A percentile compares a stretch with the other conserved stretches of the same genome.
These are phyloP conservation scores for Scolanthus callimorphus DNA, from an alignment of 92 coral and sea anemone species.

Conservation along the genomic window DNA sequence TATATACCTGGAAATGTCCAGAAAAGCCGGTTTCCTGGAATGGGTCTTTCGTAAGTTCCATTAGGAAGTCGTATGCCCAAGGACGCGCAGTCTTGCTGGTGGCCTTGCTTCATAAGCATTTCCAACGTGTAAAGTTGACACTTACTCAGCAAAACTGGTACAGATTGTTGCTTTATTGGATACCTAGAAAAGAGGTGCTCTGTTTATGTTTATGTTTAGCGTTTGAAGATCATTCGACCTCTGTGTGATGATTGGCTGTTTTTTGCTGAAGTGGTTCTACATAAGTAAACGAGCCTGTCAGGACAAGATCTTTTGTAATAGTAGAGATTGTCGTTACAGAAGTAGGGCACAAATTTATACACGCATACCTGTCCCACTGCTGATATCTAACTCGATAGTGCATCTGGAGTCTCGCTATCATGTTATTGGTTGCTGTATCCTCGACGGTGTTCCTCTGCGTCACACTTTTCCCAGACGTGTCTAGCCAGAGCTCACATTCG, in stretches of 20 bases:
- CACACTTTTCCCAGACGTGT: neutral
- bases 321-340: too few species aligned
- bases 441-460: neutral
- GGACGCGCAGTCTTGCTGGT: slow-evolving; percentile 43
- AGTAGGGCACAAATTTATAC: too few species aligned
- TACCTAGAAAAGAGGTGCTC: too few species aligned
- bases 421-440: slow-evolving; percentile 15
- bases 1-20: slow-evolving; percentile 71
- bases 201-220: too few species aligned
- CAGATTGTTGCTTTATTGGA: slow-evolving; percentile 35
- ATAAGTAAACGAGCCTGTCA: neutral
- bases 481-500: slow-evolving; percentile 11
- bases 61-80: slow-evolving; percentile 69
- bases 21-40: slow-evolving; percentile 28
- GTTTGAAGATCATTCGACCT: too few species aligned
- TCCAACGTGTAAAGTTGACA: slow-evolving; percentile 54
- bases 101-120: slow-evolving; percentile 45
- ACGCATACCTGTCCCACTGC: slow-evolving; percentile 58
- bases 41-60: slow-evolving; percentile 69
- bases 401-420: slow-evolving; percentile 4
- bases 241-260: too few species aligned
- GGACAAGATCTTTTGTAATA: too few species aligned
- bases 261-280: too few species aligned
- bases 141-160: slow-evolving; percentile 42
- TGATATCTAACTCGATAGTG: slow-evolving; percentile 17